These are phyloP conservation scores for Sarcoramphus papa DNA, from an alignment of 2,797 vertebrate species.

Conservation along the genomic window DNA sequence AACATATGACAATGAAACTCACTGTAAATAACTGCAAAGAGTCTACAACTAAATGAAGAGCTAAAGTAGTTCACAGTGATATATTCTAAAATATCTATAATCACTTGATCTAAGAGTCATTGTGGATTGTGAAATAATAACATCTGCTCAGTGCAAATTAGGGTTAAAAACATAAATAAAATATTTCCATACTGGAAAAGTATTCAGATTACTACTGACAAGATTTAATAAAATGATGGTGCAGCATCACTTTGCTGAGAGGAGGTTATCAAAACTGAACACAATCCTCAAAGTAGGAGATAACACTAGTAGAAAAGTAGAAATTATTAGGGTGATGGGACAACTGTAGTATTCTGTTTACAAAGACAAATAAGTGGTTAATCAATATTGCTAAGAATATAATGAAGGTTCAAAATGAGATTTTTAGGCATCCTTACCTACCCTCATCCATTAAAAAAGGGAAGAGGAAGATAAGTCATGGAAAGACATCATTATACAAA, in stretches of 20 bases:
- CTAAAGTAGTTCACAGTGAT: not conserved
- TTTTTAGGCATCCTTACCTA: not conserved
- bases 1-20: not conserved
- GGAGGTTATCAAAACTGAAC: not conserved
- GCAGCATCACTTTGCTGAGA: not conserved
- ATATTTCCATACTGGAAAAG: not conserved
- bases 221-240: not conserved
- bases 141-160: not conserved
- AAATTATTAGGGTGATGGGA: not conserved
- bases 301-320: not conserved
- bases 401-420: not conserved
- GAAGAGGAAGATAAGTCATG: not conserved
- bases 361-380: not conserved
- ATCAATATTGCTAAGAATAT: not conserved
- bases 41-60: not conserved
- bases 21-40: not conserved
- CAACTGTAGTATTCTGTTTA: not conserved
- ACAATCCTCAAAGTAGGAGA: not conserved
- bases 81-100: not conserved
- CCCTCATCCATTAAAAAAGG: not conserved
- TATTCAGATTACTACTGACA: not conserved
- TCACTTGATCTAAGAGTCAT: not conserved
- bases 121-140: not conserved
- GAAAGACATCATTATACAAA: not conserved
- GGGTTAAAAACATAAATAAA: not conserved